phyloP scores from a whole-genome alignment of 2,888 invertebrate genomes.

The Pollenia amentaria region DNA sequence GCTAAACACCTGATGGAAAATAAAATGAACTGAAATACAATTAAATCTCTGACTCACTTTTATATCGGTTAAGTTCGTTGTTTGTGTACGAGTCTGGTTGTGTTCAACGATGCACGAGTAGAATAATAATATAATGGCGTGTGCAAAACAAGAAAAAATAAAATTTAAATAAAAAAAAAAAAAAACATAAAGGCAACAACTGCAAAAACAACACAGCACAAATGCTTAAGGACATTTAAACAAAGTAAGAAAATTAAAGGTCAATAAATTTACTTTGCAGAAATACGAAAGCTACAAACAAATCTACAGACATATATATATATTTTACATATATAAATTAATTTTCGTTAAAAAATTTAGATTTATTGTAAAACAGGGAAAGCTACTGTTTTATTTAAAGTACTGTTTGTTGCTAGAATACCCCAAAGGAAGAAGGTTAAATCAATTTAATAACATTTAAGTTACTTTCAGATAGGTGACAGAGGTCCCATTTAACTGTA shows the following conservation, averaged over 20 bases:
- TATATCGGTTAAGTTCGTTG: constrained; percentile 14
- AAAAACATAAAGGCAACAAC: constrained; percentile 9
- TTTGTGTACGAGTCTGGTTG: constrained; percentile 5
- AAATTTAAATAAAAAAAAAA: not conserved
- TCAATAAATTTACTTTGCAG: constrained; percentile 44
- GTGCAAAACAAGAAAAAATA: constrained; percentile 47
- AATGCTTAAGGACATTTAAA: constrained; percentile 58
- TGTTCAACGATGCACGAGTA: constrained; percentile 58
- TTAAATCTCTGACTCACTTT: constrained; percentile 43
- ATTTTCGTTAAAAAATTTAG: not conserved
- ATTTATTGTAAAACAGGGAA: too few relatives aligned
- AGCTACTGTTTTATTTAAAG: too few relatives aligned
- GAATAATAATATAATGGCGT: constrained; percentile 62
- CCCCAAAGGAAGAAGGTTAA: too few relatives aligned
- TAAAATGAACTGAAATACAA: constrained; percentile 30
- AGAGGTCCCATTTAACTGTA: too few relatives aligned
- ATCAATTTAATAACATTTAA: too few relatives aligned
- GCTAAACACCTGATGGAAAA: constrained; percentile 27
- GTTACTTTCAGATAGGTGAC: too few relatives aligned
- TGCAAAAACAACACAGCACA: constrained; percentile 29
- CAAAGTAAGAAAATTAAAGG: constrained; percentile 44
- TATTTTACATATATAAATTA: too few relatives aligned
- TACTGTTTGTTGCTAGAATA: too few relatives aligned
- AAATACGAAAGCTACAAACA: not conserved
- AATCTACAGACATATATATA: not conserved